These are phyloP conservation scores for Dasysyrphus tricinctus DNA, from an alignment of 2,888 invertebrate species.

Conservation along the genomic window DNA sequence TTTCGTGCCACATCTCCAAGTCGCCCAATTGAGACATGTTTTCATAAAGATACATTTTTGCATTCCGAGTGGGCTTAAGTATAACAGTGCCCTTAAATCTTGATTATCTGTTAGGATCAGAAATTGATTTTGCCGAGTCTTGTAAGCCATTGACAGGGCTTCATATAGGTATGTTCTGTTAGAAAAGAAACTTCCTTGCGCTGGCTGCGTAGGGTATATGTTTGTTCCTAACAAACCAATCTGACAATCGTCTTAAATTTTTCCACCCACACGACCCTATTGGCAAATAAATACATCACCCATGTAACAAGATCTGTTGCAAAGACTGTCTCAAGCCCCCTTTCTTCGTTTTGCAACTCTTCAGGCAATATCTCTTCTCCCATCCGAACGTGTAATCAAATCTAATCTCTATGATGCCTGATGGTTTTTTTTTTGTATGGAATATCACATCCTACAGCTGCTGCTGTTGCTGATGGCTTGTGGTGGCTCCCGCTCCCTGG, in stretches of 20 bases:
- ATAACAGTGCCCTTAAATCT: slow-evolving; percentile 45
- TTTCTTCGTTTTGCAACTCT: not conserved
- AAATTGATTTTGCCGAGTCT: slow-evolving; percentile 48
- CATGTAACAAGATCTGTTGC: slow-evolving; percentile 51
- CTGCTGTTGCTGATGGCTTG: slow-evolving; percentile 16
- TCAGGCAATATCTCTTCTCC: slow-evolving; percentile 34
- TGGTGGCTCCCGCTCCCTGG: slow-evolving; percentile 45
- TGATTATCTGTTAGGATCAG: slow-evolving; percentile 54
- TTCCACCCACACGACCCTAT: slow-evolving; percentile 56
- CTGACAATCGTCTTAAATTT: slow-evolving; percentile 46
- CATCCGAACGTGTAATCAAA: slow-evolving; percentile 56
- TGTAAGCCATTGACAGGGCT: slow-evolving; percentile 44
- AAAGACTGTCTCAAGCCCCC: not conserved
- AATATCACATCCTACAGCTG: slow-evolving; percentile 61
- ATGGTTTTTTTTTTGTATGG: slow-evolving; percentile 10
- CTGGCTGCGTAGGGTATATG: not conserved
- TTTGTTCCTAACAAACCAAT: not conserved
- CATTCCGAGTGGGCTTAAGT: slow-evolving; percentile 45
- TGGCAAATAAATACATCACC: slow-evolving; percentile 70
- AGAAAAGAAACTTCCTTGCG: not conserved
- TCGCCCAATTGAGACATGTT: slow-evolving; percentile 66
- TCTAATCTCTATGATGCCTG: slow-evolving; percentile 58
- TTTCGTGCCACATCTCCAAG: not conserved
- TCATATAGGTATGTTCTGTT: slow-evolving; percentile 24
- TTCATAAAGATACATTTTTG: slow-evolving; percentile 40